Evolutionary conservation across 2,888 invertebrate genomes (phyloP), one percentile per base, ranked within the genome.

Genomic region (Erebia palarica): DNA sequence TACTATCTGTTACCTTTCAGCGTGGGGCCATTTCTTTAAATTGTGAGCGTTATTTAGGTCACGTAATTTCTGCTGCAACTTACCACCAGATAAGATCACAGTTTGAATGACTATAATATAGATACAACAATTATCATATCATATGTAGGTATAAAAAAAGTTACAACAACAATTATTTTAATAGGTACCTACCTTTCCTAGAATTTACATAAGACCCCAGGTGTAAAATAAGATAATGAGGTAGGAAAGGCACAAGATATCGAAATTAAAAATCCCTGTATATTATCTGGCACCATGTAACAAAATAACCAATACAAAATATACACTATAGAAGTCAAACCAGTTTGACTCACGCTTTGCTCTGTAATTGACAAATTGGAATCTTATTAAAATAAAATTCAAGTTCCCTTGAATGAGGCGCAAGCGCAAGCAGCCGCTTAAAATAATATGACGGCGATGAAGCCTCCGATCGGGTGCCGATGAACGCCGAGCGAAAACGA

Each of bases 311-410:
- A 86, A 86, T 85, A 87, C 85, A 84, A 89, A 8, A 57, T 9
- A 13, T 9, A 86, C 87, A 87, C 88, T 88, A 88, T 90, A 91
- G 90, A 83, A 90, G 89, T 88, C 87, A 90, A 92, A 92, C 91
- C 90, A 83, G 92, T 92, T 91, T 86, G 76, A 83, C 84, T 84
- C 87, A 89, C 87, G 85, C 90, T 88, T 88, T 89, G 91, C 93
- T 92, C 94, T 92, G 93, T 95, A 95, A 95, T 95, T 95, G 95
- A 95, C 95, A 95, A 95, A 95, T 95, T 95, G 94, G 95, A 95
- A 94, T 94, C 94, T 95, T 94, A 95, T 95, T 95, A 95, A 93
- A 94, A 92, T 93, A 92, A 93, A 94, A 92, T 90, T 91, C 91
- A 91, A 89, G 90, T 90, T 92, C 86, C 84, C 86, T 86, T 49